These are phyloP conservation scores for Piaya cayana DNA, from an alignment of 2,113 vertebrate genomes.

Conservation along the genomic window DNA sequence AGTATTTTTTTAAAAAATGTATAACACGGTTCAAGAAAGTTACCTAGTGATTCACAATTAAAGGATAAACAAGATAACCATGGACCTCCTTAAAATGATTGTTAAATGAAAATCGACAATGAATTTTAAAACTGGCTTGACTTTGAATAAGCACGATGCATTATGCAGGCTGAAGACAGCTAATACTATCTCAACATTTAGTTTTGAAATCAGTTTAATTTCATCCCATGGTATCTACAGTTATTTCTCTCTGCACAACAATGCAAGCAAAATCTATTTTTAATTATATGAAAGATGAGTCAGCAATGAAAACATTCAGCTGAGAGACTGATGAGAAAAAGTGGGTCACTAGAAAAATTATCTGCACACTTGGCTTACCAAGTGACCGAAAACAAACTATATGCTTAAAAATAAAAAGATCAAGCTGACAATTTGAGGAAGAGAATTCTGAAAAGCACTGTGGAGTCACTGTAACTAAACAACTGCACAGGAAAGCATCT, in stretches of 20 bases:
- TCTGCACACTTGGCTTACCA: background rate
- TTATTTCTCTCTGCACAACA: background rate
- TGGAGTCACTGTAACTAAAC: background rate
- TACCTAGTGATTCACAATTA: background rate
- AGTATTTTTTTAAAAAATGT: background rate
- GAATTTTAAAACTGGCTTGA: background rate
- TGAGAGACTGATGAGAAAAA: constrained; percentile 7
- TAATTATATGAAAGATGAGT: constrained; percentile 26
- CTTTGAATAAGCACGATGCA: background rate
- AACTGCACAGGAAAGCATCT: background rate
- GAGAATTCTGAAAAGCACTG: background rate
- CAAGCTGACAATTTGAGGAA: background rate
- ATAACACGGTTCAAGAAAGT: background rate
- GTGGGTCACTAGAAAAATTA: constrained; percentile 29
- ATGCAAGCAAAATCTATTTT: constrained; percentile 3
- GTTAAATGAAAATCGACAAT: background rate
- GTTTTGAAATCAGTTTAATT: background rate
- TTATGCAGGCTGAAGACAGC: background rate
- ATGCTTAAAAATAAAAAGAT: background rate
- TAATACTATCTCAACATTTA: background rate
- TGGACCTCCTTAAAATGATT: background rate
- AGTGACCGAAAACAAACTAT: background rate
- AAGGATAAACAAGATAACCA: background rate
- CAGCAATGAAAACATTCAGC: background rate
- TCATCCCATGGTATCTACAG: background rate